Evolutionary conservation across 2,113 vertebrate species (phyloP), one percentile per base, ranked within the genome.

Genomic region (Mugil cephalus): DNA sequence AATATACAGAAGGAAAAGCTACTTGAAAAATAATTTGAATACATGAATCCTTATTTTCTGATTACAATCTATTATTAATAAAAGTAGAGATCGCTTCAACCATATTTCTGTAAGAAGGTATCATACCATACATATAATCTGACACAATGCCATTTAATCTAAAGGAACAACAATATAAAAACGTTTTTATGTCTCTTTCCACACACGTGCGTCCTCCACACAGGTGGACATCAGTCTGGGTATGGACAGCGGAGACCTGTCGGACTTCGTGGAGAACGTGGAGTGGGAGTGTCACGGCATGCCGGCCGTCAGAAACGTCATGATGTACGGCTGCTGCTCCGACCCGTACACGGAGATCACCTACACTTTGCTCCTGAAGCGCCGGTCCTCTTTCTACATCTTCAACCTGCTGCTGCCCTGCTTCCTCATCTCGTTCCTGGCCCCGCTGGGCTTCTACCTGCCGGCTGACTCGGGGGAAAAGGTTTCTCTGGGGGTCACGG

Each of bases 231-330:
- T 99, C 73, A 94, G 93, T 77, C 95, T 97, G 50, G 93, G 92
- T 52, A 94, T 97, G 93, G 95, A 96, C 86, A 95, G 93, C 0
- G 98, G 96, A 0, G 98, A 99, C 77, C 94, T 99, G 62, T 98
- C 97, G 0, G 97, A 98, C 92, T 98, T 98, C 71, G 87, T 99
- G 34, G 97, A 99, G 78, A 98, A 99, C 1, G 98, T 99, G 81
- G 98, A 99, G 82, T 99, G 98, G 98, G 96, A 98, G 83, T 96
- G 97, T 73, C 96, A 95, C 0, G 98, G 98, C 66, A 99, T 99
- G 98, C 98, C 98, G 0, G 97, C 97, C 0, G 94, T 95, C 18
- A 96, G 93, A 85, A 98, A 96, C 0, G 95, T 99, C 36, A 96
- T 96, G 85, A 97, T 96, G 79, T 99, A 99, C 0, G 98, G 98